Conservation (phyloP, 64 coral and sea anemone species). For the Montipora foliosa region DNA sequence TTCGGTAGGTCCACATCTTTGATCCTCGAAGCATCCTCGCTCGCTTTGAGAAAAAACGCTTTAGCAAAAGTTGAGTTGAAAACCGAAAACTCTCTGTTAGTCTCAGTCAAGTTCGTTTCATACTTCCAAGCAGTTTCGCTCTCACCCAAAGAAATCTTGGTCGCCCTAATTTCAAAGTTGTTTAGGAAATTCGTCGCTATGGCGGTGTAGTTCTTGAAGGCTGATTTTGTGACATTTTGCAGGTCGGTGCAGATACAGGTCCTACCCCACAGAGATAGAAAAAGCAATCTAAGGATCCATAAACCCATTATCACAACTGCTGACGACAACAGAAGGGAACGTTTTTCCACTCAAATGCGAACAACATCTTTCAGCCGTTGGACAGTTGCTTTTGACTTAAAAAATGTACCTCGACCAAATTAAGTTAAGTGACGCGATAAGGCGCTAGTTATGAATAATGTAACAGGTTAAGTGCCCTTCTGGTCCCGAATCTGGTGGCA, state of each 20-base stretch:
- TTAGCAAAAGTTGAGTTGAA: constrained; percentile 39
- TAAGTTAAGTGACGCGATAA: constrained; percentile 22
- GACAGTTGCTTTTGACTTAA: neutral
- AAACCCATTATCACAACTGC: neutral
- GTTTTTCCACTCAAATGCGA: constrained; percentile 2
- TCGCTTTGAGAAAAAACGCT: constrained; percentile 42
- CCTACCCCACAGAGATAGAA: neutral
- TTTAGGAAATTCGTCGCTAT: constrained; percentile 49
- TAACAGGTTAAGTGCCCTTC: constrained; percentile 6
- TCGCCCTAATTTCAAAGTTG: constrained; percentile 49
- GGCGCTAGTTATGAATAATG: constrained; percentile 40
- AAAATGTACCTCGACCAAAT: neutral
- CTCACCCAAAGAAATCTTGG: neutral
- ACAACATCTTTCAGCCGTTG: neutral
- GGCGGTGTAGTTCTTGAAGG: constrained; percentile 54
- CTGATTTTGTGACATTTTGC: constrained; percentile 11
- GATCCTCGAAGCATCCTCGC: constrained; percentile 60
- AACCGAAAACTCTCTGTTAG: constrained; percentile 41
- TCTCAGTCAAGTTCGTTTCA: constrained; percentile 36
- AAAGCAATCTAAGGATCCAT: neutral
- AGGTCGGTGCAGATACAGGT: neutral
- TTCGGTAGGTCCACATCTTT: constrained; percentile 57
- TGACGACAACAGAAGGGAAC: neutral
- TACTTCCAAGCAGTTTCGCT: constrained; percentile 55
- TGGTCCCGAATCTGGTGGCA: constrained; percentile 6